Conservation (phyloP, 2,113 vertebrate genomes). For the Dissostichus mawsoni region DNA sequence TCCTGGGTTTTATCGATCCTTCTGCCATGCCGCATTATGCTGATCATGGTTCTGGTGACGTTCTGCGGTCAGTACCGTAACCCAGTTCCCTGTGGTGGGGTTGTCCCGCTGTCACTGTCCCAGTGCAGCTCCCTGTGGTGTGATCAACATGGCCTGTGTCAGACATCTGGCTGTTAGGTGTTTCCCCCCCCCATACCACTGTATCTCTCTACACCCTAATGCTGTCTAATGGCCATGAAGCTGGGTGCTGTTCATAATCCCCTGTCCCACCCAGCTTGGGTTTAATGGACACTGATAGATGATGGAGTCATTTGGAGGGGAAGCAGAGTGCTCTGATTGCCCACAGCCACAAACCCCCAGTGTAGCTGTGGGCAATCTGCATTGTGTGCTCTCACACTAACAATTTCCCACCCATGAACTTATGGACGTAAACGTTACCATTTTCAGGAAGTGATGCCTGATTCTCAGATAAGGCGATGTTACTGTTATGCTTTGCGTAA, state of each 20-base stretch:
- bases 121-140: slow-evolving; percentile 77
- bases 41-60: slow-evolving; percentile 80
- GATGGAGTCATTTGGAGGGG: slow-evolving; percentile 74
- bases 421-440: slow-evolving; percentile 29
- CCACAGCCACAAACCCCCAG: slow-evolving; percentile 65
- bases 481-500: slow-evolving; percentile 39
- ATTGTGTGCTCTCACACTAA: slow-evolving; percentile 54
- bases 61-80: slow-evolving; percentile 83
- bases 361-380: slow-evolving; percentile 66
- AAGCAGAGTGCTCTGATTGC: slow-evolving; percentile 72
- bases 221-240: slow-evolving; percentile 65
- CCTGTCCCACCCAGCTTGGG: slow-evolving; percentile 67
- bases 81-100: slow-evolving; percentile 76
- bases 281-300: slow-evolving; percentile 82
- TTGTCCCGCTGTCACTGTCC: slow-evolving; percentile 70
- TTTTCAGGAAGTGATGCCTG: slow-evolving; percentile 37
- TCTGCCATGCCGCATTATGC: slow-evolving; percentile 80
- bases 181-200: slow-evolving; percentile 6
- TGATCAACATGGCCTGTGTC: slow-evolving; percentile 71
- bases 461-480: slow-evolving; percentile 13
- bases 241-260: slow-evolving; percentile 62
- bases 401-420: slow-evolving; percentile 33
- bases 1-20: slow-evolving; percentile 77
- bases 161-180: slow-evolving; percentile 70
- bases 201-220: slow-evolving; percentile 61